Conservation (phyloP, 2,113 vertebrate genomes). For the Chrysochloris asiatica region DNA sequence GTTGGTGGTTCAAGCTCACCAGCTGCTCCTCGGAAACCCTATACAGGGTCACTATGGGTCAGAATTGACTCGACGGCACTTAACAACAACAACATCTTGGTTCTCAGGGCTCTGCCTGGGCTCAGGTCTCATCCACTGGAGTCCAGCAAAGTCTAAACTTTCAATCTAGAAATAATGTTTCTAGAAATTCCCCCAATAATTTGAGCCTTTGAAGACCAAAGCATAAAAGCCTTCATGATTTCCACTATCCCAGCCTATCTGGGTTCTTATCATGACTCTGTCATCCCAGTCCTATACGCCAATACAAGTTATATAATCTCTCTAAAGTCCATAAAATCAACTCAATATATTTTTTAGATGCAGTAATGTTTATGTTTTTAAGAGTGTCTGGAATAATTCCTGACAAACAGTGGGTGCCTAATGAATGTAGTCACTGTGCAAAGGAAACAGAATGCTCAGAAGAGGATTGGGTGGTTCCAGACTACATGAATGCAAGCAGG, state of each 20-base stretch:
- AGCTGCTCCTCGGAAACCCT: too few relatives aligned
- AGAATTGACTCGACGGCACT: too few relatives aligned
- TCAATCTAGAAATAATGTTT: not conserved
- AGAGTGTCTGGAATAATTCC: too few relatives aligned
- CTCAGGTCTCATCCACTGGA: not conserved
- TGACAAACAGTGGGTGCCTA: too few relatives aligned
- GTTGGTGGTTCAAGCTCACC: too few relatives aligned
- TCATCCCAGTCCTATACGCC: not conserved
- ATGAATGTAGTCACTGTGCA: too few relatives aligned
- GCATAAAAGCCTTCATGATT: not conserved
- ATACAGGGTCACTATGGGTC: too few relatives aligned
- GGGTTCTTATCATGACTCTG: not conserved
- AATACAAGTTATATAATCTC: not conserved
- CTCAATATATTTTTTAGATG: not conserved
- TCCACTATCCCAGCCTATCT: not conserved
- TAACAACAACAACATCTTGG: not conserved
- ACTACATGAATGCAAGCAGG: not conserved
- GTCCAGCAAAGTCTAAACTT: not conserved
- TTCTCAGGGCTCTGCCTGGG: not conserved
- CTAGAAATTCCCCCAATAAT: not conserved
- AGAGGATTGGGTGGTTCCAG: not conserved
- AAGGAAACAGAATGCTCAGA: not conserved
- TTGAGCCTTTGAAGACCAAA: slow-evolving; percentile 8
- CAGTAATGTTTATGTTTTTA: not conserved
- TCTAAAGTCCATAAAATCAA: not conserved